Conservation (phyloP, 2,797 vertebrate species). For the Labroides dimidiatus region DNA sequence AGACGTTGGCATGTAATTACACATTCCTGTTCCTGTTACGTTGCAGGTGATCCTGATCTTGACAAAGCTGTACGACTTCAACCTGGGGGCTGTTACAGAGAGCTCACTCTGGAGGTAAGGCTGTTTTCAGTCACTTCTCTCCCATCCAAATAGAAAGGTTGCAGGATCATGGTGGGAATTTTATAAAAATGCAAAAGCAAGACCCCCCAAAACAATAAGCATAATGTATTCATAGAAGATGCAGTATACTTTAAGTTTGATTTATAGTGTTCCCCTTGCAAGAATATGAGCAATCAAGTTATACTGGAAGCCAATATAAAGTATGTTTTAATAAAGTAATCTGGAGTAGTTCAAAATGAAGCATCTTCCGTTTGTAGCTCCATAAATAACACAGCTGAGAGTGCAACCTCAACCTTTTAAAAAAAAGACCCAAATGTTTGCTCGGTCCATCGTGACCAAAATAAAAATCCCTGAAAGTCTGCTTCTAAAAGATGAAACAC, state of each 20-base stretch:
- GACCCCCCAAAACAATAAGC: conserved; percentile 64
- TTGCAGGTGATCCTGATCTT: conserved; percentile 96
- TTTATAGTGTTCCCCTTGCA: conserved; percentile 68
- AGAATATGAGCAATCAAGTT: conserved; percentile 75
- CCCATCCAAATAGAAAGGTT: conserved; percentile 37
- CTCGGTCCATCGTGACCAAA: conserved; percentile 56
- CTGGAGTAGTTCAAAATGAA: conserved; percentile 63
- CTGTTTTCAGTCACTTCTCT: conserved; percentile 37
- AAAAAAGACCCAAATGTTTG: conserved; percentile 27
- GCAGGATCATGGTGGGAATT: conserved; percentile 35
- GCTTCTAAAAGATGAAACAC: conserved; percentile 53
- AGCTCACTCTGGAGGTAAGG: conserved; percentile 98
- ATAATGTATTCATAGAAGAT: conserved; percentile 74
- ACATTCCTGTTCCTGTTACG: conserved; percentile 53
- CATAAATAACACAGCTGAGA: conserved; percentile 61
- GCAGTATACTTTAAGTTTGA: conserved; percentile 64
- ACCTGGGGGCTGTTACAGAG: conserved; percentile 95
- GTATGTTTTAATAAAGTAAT: conserved; percentile 79
- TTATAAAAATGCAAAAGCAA: conserved; percentile 69
- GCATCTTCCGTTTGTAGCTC: conserved; percentile 41
- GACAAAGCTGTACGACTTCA: conserved; percentile 98
- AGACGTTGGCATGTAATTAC: conserved; percentile 54
- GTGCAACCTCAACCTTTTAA: conserved; percentile 33
- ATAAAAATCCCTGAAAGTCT: conserved; percentile 46
- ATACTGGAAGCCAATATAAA: conserved; percentile 73